Evolutionary conservation across 1,140 invertebrate genomes (phyloP).

Genomic region (Neodiprion virginianus): DNA sequence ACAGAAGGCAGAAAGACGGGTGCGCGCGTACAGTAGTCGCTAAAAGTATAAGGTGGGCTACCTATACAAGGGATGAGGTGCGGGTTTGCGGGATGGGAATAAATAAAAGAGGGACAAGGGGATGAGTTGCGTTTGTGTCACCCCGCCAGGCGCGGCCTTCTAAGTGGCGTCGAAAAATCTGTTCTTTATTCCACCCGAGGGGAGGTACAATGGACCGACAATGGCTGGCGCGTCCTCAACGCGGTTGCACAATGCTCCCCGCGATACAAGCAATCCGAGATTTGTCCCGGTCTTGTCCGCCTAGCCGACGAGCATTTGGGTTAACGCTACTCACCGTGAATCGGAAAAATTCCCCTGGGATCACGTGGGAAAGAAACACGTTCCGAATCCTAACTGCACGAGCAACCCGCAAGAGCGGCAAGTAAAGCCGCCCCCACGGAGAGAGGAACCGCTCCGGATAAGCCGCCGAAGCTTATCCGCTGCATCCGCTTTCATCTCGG

Average conservation of each 20-base stretch:
- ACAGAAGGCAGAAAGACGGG: constrained; percentile 27
- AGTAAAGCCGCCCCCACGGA: not conserved
- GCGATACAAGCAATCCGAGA: constrained; percentile 34
- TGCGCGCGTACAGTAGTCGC: constrained; percentile 17
- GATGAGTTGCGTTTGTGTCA: constrained; percentile 51
- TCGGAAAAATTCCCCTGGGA: constrained; percentile 38
- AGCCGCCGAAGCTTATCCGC: not conserved
- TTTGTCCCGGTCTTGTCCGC: constrained; percentile 21
- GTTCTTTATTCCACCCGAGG: constrained; percentile 41
- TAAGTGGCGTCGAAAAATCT: constrained; percentile 53
- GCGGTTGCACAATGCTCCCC: constrained; percentile 32
- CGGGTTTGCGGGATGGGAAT: constrained; percentile 12
- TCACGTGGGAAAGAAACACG: constrained; percentile 43
- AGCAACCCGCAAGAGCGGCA: not conserved
- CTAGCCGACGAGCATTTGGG: constrained; percentile 38
- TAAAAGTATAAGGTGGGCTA: constrained; percentile 20
- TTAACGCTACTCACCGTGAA: constrained; percentile 51
- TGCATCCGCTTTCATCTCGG: not conserved
- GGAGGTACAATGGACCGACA: constrained; percentile 44
- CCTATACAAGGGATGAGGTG: not conserved
- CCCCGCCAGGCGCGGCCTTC: constrained; percentile 33
- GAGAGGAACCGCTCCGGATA: not conserved
- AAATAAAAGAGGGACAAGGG: constrained; percentile 27
- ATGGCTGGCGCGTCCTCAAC: constrained; percentile 22
- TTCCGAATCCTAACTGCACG: constrained; percentile 34